Evolutionary conservation across 2,888 invertebrate species (phyloP), one percentile per base, ranked within the genome.

Genomic region (Sipunculus nudus): DNA sequence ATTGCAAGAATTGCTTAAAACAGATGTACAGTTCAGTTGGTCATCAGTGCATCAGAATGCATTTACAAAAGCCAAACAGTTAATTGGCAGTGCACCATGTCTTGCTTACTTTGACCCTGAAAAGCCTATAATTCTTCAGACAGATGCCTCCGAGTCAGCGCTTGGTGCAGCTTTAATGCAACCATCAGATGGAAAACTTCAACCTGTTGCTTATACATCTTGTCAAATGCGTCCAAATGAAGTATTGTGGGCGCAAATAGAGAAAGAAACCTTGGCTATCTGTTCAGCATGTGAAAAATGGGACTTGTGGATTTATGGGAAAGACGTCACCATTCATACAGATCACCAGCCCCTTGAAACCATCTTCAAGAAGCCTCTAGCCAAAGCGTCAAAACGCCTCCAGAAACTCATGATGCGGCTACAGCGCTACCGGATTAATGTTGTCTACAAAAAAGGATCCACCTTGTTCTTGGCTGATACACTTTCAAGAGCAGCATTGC

Each of bases 341-440:
- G 58, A 58, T 29, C 57, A 57, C 25, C 29, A 50, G 45, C 58
- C 53, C 8, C 28, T 53, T 5, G 53, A 53, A 41, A 41, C 53
- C 6, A 53, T 53, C 6, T 28, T 53, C 21, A 39, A 28, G 28
- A 53, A 53, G 38, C 38, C 55, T 5, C 28, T 55, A 6, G 8
- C 5, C 19, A n/a, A 5, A 48, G 55, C 55, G 23, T 48, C 55
- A 32, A 4, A 5, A 19, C 32, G 48, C 4, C 48, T 55, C 13
- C 55, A 55, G 28, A 31, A 38, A 23, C 29, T 55, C 38, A 55
- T 55, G 55, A 29, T 48, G 48, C n/a, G 48, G 13, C 48, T 55
- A 6, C 55, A 55, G 28, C 32, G 48, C 5, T 55, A 55, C 48
- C 31, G n/a, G 13, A 16, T 55, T 3, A 48, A 38, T 26, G 55